Evolutionary conservation across 2,113 vertebrate species (phyloP).

Genomic region (Tachysurus fulvidraco): DNA sequence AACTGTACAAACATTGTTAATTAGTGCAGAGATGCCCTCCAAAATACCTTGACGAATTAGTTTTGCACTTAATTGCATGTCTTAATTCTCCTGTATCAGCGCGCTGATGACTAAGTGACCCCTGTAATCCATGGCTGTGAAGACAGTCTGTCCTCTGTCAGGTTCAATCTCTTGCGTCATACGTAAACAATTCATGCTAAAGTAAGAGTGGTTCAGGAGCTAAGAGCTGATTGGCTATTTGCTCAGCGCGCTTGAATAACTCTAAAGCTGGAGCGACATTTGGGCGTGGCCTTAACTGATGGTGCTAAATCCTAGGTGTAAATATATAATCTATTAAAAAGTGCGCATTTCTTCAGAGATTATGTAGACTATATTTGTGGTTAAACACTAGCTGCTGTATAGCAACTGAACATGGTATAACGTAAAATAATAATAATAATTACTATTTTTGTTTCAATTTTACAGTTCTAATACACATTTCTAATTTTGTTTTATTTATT

Average conservation of each 20-base stretch:
- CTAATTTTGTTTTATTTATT: too few species aligned
- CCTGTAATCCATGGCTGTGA: constrained; percentile 63
- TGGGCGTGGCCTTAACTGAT: constrained; percentile 11
- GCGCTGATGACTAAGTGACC: background rate
- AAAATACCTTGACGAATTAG: constrained; percentile 41
- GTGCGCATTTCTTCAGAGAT: too few species aligned
- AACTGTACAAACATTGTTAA: constrained; percentile 63
- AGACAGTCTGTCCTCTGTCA: constrained; percentile 57
- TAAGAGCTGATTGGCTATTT: constrained; percentile 70
- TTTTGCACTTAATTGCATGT: constrained; percentile 8
- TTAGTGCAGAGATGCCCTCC: constrained; percentile 24
- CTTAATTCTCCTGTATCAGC: constrained; percentile 39
- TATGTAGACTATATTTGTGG: background rate
- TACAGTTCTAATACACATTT: background rate
- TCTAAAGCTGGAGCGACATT: background rate
- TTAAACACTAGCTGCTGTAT: background rate
- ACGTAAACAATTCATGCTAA: constrained; percentile 67
- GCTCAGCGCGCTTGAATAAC: constrained; percentile 12
- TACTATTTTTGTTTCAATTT: background rate
- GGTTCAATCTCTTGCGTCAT: constrained; percentile 72
- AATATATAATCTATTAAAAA: background rate
- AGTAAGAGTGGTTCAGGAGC: constrained; percentile 65
- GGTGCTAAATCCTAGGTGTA: background rate
- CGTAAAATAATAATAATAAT: too few species aligned
- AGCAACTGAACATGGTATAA: background rate